Base-by-base conservation (phyloP, 2,888 invertebrate species). In the Aporophyla lueneburgensis region DNA sequence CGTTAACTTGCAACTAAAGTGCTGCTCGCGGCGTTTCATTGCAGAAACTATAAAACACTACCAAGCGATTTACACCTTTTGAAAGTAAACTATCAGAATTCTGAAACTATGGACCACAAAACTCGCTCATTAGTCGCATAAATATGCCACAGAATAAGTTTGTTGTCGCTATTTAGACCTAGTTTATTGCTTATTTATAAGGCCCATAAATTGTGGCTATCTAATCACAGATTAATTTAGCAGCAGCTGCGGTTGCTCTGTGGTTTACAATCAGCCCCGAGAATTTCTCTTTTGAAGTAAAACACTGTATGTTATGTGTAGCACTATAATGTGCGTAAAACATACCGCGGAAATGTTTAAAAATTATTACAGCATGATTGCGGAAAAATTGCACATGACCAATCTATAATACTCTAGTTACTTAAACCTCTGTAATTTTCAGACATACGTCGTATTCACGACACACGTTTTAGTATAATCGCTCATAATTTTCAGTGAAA, bases 201-300 rank as follows among this genome's bases (percentile, higher is more conserved):
- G 51, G n/a, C 51, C 58, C 61, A 79, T 85, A 85, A 82, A 85
- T 87, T 81, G 65, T 76, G 33, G 74, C 71, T 73, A 81, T 78
- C 81, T 81, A 82, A 80, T 84, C 80, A 84, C 49, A 74, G 80
- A 85, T 87, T 86, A 84, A 80, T 78, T 78, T 76, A 72, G 70
- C 49, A 40, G 59, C 73, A 63, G 73, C 63, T 85, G 88, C 78
- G 89, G 88, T 89, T 72, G 78, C 78, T 71, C 78, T 86, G 90
- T 79, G 89, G 88, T 91, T 91, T 89, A 84, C 83, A 87, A 88
- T 89, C 87, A 88, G 83, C 72, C 59, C 63, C 21, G 69, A 86
- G 83, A 85, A 81, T 86, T 84, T 89, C 89, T 82, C 83, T 79
- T 78, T 86, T 85, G 59, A 82, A 87, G 83, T 83, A 80, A 81